phyloP scores from a whole-genome alignment of 1,140 invertebrate genomes.

The Drosophila eugracilis region DNA sequence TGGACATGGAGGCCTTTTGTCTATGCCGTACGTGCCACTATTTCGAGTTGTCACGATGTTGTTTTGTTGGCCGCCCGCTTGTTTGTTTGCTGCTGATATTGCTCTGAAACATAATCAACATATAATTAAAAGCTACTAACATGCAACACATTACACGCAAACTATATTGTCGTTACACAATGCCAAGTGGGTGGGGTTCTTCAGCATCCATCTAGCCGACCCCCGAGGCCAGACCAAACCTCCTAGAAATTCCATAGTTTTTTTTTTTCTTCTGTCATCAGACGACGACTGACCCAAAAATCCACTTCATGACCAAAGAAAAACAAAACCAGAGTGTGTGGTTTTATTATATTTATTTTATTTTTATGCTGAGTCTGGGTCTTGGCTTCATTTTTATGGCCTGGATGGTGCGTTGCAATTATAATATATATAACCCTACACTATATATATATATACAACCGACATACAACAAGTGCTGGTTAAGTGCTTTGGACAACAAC shows the following conservation, averaged over 20 bases:
- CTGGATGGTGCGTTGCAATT: slow-evolving; percentile 72
- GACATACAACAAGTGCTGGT: slow-evolving; percentile 15
- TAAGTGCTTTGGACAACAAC: slow-evolving; percentile 34
- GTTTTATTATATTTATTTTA: slow-evolving; percentile 57
- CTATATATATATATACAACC: too few relatives aligned
- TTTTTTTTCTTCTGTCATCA: slow-evolving; percentile 20
- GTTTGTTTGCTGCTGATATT: slow-evolving; percentile 59
- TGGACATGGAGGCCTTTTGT: slow-evolving; percentile 34
- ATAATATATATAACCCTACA: slow-evolving; percentile 9
- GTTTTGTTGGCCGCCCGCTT: background rate
- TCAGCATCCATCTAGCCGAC: slow-evolving; percentile 29
- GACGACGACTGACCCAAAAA: slow-evolving; percentile 74
- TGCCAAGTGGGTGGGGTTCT: slow-evolving; percentile 19
- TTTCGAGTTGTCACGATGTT: slow-evolving; percentile 54
- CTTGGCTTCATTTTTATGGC: slow-evolving; percentile 59
- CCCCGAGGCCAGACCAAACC: background rate
- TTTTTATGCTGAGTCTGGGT: slow-evolving; percentile 60
- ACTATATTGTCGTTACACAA: slow-evolving; percentile 65
- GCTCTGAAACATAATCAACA: slow-evolving; percentile 75
- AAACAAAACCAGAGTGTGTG: slow-evolving; percentile 26
- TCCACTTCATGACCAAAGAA: slow-evolving; percentile 56
- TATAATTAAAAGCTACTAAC: slow-evolving; percentile 82
- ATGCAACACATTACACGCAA: slow-evolving; percentile 82
- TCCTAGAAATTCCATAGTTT: slow-evolving; percentile 4
- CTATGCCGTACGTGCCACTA: slow-evolving; percentile 68